These are phyloP conservation scores for Caradrina kadenii DNA, from an alignment of 2,888 invertebrate species.

Conservation along the genomic window DNA sequence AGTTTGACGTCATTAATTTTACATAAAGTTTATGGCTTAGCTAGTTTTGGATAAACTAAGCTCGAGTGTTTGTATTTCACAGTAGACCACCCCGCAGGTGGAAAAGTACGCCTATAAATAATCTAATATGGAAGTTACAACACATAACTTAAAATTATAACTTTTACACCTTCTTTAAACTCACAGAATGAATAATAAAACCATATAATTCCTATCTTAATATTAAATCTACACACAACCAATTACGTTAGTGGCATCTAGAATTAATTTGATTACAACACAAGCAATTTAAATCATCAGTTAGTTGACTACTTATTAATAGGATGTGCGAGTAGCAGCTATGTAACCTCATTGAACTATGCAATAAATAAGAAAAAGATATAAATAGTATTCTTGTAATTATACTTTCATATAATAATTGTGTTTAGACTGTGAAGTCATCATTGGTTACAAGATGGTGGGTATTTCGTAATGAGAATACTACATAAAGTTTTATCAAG, in stretches of 20 bases:
- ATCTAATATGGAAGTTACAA: neutral
- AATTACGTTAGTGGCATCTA: slow-evolving; percentile 39
- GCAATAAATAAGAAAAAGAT: slow-evolving; percentile 37
- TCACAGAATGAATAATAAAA: slow-evolving; percentile 20
- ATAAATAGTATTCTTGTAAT: slow-evolving; percentile 31
- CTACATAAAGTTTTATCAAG: neutral
- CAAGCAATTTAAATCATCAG: slow-evolving; percentile 37
- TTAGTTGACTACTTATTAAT: slow-evolving; percentile 15
- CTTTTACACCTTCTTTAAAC: slow-evolving; percentile 16
- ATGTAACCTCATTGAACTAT: slow-evolving; percentile 26
- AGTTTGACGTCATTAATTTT: too few species aligned
- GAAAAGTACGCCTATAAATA: neutral
- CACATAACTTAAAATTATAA: slow-evolving; percentile 12
- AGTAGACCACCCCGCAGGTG: too few species aligned
- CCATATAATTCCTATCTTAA: slow-evolving; percentile 39
- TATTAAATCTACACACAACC: slow-evolving; percentile 39
- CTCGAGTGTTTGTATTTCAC: too few species aligned
- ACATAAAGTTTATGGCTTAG: too few species aligned
- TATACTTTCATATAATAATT: slow-evolving; percentile 35
- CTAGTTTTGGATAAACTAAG: too few species aligned
- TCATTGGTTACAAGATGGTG: neutral
- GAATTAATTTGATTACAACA: slow-evolving; percentile 53
- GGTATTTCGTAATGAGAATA: neutral
- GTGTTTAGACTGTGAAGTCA: neutral
- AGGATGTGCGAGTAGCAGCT: neutral